Conservation (phyloP, 2,113 vertebrate genomes). For the Toxotes jaculatrix region DNA sequence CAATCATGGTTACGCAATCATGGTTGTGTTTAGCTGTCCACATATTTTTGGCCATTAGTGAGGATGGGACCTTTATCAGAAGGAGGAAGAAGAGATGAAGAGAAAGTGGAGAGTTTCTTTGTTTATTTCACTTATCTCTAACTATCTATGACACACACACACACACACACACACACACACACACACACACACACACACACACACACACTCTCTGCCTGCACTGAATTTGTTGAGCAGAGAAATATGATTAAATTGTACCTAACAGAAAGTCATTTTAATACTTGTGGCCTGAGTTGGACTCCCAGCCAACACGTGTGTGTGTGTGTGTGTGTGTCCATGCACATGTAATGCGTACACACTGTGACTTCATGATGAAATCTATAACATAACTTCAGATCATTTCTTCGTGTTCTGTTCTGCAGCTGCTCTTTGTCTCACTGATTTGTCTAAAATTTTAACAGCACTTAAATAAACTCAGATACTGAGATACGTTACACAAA, state of each 20-base stretch:
- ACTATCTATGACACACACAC: not conserved
- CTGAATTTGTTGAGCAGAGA: not conserved
- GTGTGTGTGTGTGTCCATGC: constrained; percentile 17
- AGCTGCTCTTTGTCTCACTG: constrained; percentile 44
- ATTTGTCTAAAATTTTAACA: constrained; percentile 52
- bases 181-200: not conserved
- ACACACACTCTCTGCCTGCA: no score
- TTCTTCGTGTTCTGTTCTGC: constrained; percentile 5
- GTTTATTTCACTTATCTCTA: not conserved
- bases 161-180: not conserved
- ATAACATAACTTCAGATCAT: constrained; percentile 22
- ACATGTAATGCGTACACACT: not conserved
- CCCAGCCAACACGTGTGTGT: not conserved
- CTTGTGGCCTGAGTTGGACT: not conserved
- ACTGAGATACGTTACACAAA: constrained; percentile 36
- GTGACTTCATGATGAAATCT: constrained; percentile 27
- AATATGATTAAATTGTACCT: not conserved
- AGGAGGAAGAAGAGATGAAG: not conserved
- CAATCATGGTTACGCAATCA: not conserved
- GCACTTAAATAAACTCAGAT: constrained; percentile 51
- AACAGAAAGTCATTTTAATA: not conserved
- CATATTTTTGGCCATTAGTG: not conserved
- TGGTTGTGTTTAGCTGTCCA: not conserved
- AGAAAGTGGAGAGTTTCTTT: not conserved
- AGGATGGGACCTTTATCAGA: not conserved